Conservation (phyloP, 2,113 vertebrate species). For the Lampris megalopsis region DNA sequence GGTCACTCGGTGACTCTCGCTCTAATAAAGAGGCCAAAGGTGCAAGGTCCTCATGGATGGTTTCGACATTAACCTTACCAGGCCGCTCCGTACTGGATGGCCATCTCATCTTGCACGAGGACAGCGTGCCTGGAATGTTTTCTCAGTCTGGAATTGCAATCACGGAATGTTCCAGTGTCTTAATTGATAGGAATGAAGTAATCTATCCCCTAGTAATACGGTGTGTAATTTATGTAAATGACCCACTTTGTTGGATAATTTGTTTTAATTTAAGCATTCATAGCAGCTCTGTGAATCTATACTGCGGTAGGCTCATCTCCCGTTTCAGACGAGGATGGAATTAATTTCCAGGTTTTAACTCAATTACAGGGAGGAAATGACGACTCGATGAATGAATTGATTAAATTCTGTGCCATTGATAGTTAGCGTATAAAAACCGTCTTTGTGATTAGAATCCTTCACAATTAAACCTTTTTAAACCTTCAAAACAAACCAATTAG, state of each 20-base stretch:
- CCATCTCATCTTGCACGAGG: constrained; percentile 60
- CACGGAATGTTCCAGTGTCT: constrained; percentile 78
- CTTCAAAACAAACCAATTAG: too few species aligned
- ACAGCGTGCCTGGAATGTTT: constrained; percentile 71
- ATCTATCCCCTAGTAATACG: constrained; percentile 78
- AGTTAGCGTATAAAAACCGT: constrained; percentile 54
- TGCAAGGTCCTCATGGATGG: constrained; percentile 58
- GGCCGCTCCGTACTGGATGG: constrained; percentile 39
- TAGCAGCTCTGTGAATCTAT: constrained; percentile 73
- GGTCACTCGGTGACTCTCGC: constrained; percentile 58
- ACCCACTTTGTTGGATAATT: constrained; percentile 85
- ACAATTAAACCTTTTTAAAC: constrained; percentile 3
- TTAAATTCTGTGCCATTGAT: constrained; percentile 70
- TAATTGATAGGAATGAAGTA: constrained; percentile 86
- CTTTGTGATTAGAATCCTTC: constrained; percentile 62
- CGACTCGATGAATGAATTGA: constrained; percentile 34
- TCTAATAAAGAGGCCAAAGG: constrained; percentile 74
- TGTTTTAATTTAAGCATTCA: constrained; percentile 83
- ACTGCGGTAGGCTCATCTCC: constrained; percentile 62
- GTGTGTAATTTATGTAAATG: constrained; percentile 89
- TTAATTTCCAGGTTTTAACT: constrained; percentile 74
- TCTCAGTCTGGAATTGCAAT: constrained; percentile 82
- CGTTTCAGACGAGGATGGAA: constrained; percentile 62
- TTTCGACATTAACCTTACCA: constrained; percentile 75
- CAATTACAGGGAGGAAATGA: constrained; percentile 69